A percentile compares a stretch with the other conserved stretches of the same genome.
Evolutionary conservation across 2,888 invertebrate species (phyloP).

Genomic region (Acronicta psi): DNA sequence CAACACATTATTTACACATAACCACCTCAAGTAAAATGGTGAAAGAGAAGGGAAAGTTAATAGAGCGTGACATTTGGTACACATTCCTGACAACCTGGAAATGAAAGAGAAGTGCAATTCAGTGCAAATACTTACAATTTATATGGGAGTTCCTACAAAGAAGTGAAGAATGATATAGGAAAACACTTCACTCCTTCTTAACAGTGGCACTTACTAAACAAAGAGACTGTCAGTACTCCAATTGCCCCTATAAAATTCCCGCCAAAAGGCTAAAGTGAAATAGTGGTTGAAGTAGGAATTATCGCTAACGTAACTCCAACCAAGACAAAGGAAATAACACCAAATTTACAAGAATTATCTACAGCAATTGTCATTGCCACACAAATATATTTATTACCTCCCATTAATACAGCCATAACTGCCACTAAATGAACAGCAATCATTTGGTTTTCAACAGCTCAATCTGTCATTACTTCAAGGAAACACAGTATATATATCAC

Average conservation of each 20-base stretch:
- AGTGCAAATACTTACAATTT: conserved; percentile 23
- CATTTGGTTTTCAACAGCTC: conserved; percentile 37
- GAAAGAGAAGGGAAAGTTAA: conserved; percentile 6
- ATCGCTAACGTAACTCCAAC: conserved; percentile 9
- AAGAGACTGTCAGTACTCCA: no score
- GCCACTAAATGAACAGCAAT: conserved; percentile 35
- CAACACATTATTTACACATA: conserved; percentile 4
- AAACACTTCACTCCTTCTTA: no score
- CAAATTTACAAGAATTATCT: conserved; percentile 28
- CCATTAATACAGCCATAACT: conserved; percentile 22
- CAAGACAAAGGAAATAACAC: conserved; percentile 21
- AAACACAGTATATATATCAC: conserved; percentile 28
- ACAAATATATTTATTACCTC: conserved; percentile 33
- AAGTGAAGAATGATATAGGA: no score
- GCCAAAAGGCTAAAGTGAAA: no score
- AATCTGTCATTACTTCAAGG: conserved; percentile 38
- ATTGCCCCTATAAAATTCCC: no score
- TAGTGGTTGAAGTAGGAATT: no score
- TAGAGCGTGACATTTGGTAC: conserved; percentile 33
- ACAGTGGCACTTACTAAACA: no score
- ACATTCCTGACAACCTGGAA: conserved; percentile 38
- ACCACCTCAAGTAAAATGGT: conserved; percentile 2
- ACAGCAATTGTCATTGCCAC: conserved; percentile 26
- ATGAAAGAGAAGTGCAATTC: conserved; percentile 37
- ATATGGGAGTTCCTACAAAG: background rate